Conservation (phyloP, 2,113 vertebrate species). For the Emberiza fucata region DNA sequence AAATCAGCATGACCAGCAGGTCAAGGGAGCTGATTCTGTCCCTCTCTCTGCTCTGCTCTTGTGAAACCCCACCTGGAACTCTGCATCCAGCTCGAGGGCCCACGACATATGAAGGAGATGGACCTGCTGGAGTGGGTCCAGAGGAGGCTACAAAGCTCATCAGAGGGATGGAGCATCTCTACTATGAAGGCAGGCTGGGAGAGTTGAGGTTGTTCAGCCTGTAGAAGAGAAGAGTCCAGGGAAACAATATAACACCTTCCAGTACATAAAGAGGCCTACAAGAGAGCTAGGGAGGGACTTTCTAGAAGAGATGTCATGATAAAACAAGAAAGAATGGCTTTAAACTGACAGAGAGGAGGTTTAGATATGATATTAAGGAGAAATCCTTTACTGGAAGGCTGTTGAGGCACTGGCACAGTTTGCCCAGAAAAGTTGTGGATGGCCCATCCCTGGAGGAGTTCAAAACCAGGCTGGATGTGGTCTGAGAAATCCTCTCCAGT, state of each 20-base stretch:
- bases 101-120: rapidly evolving
- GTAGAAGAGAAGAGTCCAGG: neutral
- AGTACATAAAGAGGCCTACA: neutral
- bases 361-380: neutral
- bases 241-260: neutral
- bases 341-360: neutral
- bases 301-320: neutral
- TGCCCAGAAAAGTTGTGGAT: neutral
- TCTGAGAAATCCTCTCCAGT: neutral
- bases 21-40: neutral
- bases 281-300: neutral
- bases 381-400: neutral
- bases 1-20: neutral
- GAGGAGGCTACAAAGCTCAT: neutral
- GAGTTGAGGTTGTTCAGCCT: neutral
- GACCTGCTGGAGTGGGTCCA: neutral
- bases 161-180: neutral
- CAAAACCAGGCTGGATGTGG: neutral
- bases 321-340: neutral
- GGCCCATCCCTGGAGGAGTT: neutral
- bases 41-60: neutral
- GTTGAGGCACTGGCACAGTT: neutral
- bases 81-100: neutral
- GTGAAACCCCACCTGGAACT: neutral
- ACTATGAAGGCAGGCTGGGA: neutral